These are phyloP conservation scores for Drosophila bifasciata DNA, from an alignment of 1,140 invertebrate species.

Conservation along the genomic window DNA sequence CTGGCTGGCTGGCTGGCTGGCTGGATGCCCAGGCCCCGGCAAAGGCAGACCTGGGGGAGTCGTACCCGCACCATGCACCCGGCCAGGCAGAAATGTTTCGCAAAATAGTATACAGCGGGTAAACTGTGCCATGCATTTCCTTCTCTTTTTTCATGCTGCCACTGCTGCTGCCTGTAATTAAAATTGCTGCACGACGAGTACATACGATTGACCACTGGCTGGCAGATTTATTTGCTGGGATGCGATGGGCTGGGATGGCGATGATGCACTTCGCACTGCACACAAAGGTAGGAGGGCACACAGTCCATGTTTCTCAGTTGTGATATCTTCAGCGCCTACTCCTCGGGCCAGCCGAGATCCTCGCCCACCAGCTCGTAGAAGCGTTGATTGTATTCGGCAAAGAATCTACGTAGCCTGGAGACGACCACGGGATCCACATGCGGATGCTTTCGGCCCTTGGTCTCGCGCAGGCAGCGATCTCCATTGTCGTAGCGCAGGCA, in stretches of 20 bases:
- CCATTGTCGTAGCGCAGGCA: conserved; percentile 94
- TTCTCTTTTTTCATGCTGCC: conserved; percentile 2
- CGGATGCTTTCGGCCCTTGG: conserved; percentile 97
- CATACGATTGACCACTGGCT: conserved; percentile 27
- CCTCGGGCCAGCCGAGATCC: conserved; percentile 89
- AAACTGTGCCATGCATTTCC: conserved; percentile 27
- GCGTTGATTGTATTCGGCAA: conserved; percentile 96
- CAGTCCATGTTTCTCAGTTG: conserved; percentile 58
- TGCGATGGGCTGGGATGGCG: background rate
- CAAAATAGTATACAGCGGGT: conserved; percentile 30
- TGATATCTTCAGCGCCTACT: conserved; percentile 44
- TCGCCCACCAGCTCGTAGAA: conserved; percentile 97
- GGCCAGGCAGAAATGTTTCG: conserved; percentile 52
- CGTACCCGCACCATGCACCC: too few species aligned
- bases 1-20: conserved; percentile 13
- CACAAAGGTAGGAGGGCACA: conserved; percentile 1
- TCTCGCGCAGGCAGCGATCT: conserved; percentile 95
- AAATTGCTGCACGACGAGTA: conserved; percentile 21
- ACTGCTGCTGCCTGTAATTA: conserved; percentile 40
- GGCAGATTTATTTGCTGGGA: conserved; percentile 29
- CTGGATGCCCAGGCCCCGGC: too few species aligned
- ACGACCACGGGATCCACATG: conserved; percentile 92
- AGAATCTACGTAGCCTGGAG: conserved; percentile 95
- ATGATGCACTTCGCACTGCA: background rate
- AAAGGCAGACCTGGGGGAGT: too few species aligned